These are phyloP conservation scores for Silurus asotus DNA, from an alignment of 2,113 vertebrate species.

Conservation along the genomic window DNA sequence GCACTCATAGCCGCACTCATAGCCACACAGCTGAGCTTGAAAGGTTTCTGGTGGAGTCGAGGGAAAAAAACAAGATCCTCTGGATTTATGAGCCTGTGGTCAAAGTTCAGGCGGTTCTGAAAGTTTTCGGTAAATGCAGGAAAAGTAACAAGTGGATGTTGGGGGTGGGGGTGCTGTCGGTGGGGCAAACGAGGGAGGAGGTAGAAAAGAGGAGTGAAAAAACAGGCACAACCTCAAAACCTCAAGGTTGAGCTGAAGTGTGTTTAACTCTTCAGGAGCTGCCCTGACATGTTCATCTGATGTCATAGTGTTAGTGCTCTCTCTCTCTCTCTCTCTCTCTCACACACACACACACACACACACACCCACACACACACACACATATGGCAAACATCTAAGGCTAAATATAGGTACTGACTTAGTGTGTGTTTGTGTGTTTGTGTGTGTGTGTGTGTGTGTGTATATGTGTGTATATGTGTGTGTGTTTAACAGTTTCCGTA, in stretches of 20 bases:
- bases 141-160: not conserved
- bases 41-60: not conserved
- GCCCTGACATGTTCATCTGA: slow-evolving; percentile 23
- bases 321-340: no score
- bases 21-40: not conserved
- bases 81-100: not conserved
- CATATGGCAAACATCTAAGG: not conserved
- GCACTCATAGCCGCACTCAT: not conserved
- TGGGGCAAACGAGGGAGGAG: not conserved
- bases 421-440: not conserved
- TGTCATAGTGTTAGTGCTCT: not conserved
- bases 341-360: no score
- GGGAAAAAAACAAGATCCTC: no score
- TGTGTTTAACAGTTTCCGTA: not conserved
- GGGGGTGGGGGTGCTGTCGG: not conserved
- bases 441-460: slow-evolving; percentile 25
- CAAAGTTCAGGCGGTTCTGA: not conserved
- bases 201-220: not conserved
- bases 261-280: not conserved
- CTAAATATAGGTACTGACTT: slow-evolving; percentile 29
- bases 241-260: not conserved
- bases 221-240: not conserved
- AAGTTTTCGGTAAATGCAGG: slow-evolving; percentile 34
- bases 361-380: not conserved
- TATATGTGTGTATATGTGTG: slow-evolving; percentile 2